Conservation (phyloP, 1,140 invertebrate species). For the Lepidostoma basale region DNA sequence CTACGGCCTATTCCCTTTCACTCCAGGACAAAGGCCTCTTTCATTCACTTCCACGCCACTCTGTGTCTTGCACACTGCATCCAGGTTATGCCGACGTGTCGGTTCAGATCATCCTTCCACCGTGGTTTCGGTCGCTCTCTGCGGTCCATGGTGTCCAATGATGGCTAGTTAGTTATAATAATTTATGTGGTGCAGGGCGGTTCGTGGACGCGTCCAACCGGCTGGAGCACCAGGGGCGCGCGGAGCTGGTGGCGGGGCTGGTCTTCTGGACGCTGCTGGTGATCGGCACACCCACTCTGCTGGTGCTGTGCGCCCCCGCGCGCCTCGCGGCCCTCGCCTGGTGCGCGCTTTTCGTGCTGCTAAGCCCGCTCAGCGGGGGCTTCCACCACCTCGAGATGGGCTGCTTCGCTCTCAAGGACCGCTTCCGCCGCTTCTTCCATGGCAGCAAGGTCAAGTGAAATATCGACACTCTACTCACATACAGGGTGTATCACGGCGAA, state of each 20-base stretch:
- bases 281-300: not conserved
- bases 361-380: constrained; percentile 18
- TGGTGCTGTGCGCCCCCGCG: not conserved
- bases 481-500: no score
- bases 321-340: not conserved
- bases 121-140: no score
- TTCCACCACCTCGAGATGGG: constrained; percentile 43
- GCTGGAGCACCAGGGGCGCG: not conserved
- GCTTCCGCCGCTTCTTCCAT: not conserved
- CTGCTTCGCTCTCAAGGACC: constrained; percentile 6
- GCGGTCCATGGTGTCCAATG: no score
- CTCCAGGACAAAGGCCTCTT: no score
- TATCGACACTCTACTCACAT: no score
- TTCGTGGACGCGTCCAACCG: constrained; percentile 38
- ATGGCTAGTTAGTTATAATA: no score
- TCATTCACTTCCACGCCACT: no score
- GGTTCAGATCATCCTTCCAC: no score
- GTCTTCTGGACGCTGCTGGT: constrained; percentile 42
- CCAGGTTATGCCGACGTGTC: no score
- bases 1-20: no score
- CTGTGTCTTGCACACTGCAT: no score
- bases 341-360: constrained; percentile 20
- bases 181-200: constrained; percentile 26
- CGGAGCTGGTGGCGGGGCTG: constrained; percentile 25
- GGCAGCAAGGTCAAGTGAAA: no score